Conservation (phyloP, 2,888 invertebrate species). For the Drosophila trichaetosa region DNA sequence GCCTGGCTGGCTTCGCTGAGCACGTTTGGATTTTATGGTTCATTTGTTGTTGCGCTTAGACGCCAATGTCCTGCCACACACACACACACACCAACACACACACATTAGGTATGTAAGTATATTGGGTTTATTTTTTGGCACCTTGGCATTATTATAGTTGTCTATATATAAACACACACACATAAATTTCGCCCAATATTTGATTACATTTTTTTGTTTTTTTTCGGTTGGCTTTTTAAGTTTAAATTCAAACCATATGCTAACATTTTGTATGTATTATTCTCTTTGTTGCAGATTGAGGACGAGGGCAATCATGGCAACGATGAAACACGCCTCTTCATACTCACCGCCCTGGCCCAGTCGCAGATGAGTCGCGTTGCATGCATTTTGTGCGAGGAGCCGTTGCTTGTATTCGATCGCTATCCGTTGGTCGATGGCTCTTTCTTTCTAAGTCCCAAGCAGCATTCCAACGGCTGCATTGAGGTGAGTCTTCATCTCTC, state of each 20-base stretch:
- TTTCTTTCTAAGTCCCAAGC: conserved; percentile 97
- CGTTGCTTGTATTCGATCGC: conserved; percentile 97
- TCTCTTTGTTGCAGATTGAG: conserved; percentile 91
- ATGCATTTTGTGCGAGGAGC: conserved; percentile 94
- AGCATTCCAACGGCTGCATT: conserved; percentile 94
- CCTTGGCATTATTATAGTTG: conserved; percentile 52
- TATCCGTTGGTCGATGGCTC: conserved; percentile 99
- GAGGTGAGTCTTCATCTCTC: conserved; percentile 88
- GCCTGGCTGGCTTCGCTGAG: conserved; percentile 33
- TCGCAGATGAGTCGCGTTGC: conserved; percentile 94
- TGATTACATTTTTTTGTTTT: conserved; percentile 28
- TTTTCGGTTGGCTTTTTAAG: conserved; percentile 1
- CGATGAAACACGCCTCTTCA: conserved; percentile 98
- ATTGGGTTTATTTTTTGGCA: conserved; percentile 56
- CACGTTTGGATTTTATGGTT: conserved; percentile 76
- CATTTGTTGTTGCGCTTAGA: conserved; percentile 66
- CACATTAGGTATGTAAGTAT: conserved; percentile 28
- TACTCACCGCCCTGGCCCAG: conserved; percentile 96
- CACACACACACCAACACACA: background rate
- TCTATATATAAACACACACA: conserved; percentile 16
- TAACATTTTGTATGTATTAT: conserved; percentile 53
- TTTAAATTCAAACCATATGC: conserved; percentile 26
- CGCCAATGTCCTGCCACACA: conserved; percentile 37
- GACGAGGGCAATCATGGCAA: conserved; percentile 99
- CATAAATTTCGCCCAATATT: conserved; percentile 36